Conservation (phyloP, 2,888 invertebrate genomes). For the Drosophila differens region DNA sequence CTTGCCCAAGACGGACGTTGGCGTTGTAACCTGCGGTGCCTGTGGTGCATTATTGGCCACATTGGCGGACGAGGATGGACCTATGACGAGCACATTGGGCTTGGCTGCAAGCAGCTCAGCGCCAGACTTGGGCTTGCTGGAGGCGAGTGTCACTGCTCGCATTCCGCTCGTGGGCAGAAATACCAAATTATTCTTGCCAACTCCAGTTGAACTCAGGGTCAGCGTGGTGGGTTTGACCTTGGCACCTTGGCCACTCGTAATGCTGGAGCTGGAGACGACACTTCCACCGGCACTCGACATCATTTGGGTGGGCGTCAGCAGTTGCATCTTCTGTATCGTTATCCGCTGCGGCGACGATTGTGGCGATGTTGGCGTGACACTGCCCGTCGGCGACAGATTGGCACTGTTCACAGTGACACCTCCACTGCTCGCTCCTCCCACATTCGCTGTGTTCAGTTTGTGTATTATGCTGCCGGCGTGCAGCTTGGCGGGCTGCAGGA, state of each 20-base stretch:
- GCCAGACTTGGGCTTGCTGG: constrained; percentile 47
- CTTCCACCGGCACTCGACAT: constrained; percentile 53
- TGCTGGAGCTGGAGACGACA: constrained; percentile 24
- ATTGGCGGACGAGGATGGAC: constrained; percentile 47
- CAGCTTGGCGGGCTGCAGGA: constrained; percentile 81
- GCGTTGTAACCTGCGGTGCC: constrained; percentile 22
- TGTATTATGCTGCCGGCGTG: constrained; percentile 66
- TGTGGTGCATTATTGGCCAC: constrained; percentile 34
- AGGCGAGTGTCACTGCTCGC: constrained; percentile 68
- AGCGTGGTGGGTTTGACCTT: constrained; percentile 69
- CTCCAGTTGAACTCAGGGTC: constrained; percentile 55
- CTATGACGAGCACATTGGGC: constrained; percentile 80
- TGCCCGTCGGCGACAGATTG: constrained; percentile 47
- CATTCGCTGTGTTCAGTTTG: constrained; percentile 54
- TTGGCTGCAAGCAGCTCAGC: constrained; percentile 52
- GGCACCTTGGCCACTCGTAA: constrained; percentile 38
- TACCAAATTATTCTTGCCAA: constrained; percentile 83
- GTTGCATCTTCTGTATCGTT: constrained; percentile 84
- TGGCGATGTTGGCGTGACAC: constrained; percentile 57
- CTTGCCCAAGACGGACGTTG: constrained; percentile 43
- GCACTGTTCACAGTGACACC: constrained; percentile 25
- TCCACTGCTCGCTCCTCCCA: constrained; percentile 12
- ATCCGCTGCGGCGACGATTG: constrained; percentile 73
- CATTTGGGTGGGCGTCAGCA: constrained; percentile 76
- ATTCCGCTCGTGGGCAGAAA: constrained; percentile 80